phyloP scores from a whole-genome alignment of 1,140 invertebrate species.

The Macrotrachela quadricornifera region DNA sequence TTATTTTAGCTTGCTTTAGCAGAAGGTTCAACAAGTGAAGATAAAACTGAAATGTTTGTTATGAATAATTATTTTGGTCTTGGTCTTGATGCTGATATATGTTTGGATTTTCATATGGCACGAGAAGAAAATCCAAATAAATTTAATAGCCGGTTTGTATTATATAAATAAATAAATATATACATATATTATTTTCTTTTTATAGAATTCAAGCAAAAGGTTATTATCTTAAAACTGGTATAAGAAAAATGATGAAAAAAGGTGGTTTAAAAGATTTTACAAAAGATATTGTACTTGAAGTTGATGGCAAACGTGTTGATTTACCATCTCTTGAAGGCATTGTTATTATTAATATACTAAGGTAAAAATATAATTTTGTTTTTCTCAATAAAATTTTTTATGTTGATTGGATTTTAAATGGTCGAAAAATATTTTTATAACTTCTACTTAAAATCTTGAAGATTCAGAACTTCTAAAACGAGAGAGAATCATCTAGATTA shows the following conservation, averaged over 20 bases:
- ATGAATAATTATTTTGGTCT: constrained; percentile 34
- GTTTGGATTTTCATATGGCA: constrained; percentile 30
- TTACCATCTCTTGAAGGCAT: constrained; percentile 86
- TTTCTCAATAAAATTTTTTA: no score
- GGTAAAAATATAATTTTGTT: no score
- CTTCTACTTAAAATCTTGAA: no score
- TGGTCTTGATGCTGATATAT: constrained; percentile 30
- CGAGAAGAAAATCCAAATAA: constrained; percentile 9
- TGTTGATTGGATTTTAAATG: no score
- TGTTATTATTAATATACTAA: constrained; percentile 91
- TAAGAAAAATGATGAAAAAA: constrained; percentile 84
- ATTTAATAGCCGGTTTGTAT: constrained; percentile 6
- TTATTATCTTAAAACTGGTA: constrained; percentile 92
- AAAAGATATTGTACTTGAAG: constrained; percentile 74
- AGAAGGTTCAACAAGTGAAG: not conserved
- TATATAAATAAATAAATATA: not conserved
- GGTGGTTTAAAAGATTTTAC: constrained; percentile 61
- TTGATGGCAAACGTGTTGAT: constrained; percentile 78
- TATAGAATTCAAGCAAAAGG: constrained; percentile 81
- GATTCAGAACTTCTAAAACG: no score
- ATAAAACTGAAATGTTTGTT: constrained; percentile 12
- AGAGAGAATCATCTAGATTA: no score
- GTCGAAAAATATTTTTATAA: no score
- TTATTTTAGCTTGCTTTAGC: not conserved
- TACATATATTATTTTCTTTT: constrained; percentile 11